phyloP scores from a whole-genome alignment of 1,140 invertebrate genomes.

The Drosophila willistoni region DNA sequence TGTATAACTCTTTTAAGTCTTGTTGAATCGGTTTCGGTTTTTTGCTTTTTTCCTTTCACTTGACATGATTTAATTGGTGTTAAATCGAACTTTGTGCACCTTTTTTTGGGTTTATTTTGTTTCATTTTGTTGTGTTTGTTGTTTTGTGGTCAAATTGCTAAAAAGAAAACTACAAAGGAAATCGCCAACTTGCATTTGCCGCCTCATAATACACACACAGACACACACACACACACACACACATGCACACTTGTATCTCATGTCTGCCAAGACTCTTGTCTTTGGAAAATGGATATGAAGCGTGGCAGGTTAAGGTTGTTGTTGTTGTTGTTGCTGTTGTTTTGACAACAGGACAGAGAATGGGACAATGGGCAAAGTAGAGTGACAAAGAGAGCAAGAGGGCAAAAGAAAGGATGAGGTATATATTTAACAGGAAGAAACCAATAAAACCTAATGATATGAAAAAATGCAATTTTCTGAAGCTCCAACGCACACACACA shows the following conservation, averaged over 20 bases:
- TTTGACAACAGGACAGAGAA: constrained; percentile 44
- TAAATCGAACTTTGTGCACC: constrained; percentile 17
- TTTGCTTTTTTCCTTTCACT: neutral
- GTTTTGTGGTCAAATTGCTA: constrained; percentile 7
- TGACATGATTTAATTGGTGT: constrained; percentile 7
- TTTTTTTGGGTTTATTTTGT: constrained; percentile 11
- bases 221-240: neutral
- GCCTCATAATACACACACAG: constrained; percentile 29
- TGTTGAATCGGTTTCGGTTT: neutral
- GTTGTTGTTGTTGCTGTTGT: constrained; percentile 64
- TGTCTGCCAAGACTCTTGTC: constrained; percentile 62
- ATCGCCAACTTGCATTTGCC: constrained; percentile 74
- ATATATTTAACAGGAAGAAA: constrained; percentile 83
- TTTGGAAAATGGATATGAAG: constrained; percentile 64
- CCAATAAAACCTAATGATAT: constrained; percentile 83
- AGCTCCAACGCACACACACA: constrained; percentile 54
- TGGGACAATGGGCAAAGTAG: constrained; percentile 19
- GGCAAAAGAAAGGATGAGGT: constrained; percentile 35
- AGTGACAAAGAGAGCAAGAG: neutral
- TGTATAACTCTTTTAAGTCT: neutral
- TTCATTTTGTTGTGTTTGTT: neutral
- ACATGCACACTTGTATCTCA: constrained; percentile 49
- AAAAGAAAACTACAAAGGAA: constrained; percentile 54
- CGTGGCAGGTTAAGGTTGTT: constrained; percentile 56
- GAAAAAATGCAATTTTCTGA: constrained; percentile 82